Percentiles rank a stretch among this genome's conserved stretches.
These are phyloP conservation scores for Entomobrya proxima DNA, from an alignment of 2,888 invertebrate species.

Conservation along the genomic window DNA sequence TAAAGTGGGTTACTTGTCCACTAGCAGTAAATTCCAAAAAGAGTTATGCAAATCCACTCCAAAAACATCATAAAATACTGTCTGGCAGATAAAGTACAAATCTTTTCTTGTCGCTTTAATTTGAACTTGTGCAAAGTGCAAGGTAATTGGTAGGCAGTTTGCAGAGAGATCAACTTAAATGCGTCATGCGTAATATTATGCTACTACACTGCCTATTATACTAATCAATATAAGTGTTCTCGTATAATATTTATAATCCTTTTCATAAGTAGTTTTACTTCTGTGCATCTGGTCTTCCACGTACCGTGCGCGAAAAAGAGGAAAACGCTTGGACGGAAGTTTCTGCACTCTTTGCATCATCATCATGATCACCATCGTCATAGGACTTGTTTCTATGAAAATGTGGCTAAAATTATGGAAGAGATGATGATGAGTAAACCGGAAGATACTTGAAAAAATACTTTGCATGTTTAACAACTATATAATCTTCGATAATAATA, in stretches of 20 bases:
- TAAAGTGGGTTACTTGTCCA: too few relatives aligned
- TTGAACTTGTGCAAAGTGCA: constrained; percentile 62
- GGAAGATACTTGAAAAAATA: constrained; percentile 69
- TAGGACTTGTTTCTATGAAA: constrained; percentile 18
- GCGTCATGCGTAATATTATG: constrained; percentile 8
- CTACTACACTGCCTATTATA: too few relatives aligned
- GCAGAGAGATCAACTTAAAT: background rate
- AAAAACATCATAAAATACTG: background rate
- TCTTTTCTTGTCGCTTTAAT: background rate
- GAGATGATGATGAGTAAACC: constrained; percentile 61
- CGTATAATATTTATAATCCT: constrained; percentile 10
- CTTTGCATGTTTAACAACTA: constrained; percentile 60
- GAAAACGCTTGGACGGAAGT: constrained; percentile 36
- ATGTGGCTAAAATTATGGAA: constrained; percentile 40
- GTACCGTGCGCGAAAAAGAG: background rate
- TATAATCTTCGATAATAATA: constrained; percentile 52
- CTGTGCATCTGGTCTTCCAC: background rate
- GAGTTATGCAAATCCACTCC: constrained; percentile 5
- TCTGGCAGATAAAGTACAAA: background rate
- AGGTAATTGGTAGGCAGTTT: constrained; percentile 23
- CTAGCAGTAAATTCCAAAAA: too few relatives aligned
- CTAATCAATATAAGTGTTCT: background rate
- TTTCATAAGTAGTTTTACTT: constrained; percentile 13
- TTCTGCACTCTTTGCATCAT: constrained; percentile 27
- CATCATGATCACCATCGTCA: background rate